A percentile compares a stretch with the other conserved stretches of the same genome.
These are phyloP conservation scores for Mesorhabditis belari DNA, from an alignment of 2,888 invertebrate species.

Conservation along the genomic window DNA sequence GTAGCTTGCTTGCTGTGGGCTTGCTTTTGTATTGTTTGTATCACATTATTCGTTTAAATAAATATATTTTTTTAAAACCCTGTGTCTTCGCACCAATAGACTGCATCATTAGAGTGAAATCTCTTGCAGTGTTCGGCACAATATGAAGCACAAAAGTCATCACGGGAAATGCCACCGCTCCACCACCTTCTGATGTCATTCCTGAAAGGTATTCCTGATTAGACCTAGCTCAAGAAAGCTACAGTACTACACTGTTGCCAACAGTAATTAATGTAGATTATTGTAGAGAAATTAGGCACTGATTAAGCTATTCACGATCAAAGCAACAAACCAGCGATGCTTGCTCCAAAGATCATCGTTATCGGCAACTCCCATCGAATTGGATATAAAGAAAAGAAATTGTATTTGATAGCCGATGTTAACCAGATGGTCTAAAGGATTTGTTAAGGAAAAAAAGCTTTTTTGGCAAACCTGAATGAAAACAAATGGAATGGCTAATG, in stretches of 20 bases:
- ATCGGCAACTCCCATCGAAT: constrained; percentile 51
- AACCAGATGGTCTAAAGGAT: constrained; percentile 41
- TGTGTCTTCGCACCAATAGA: constrained; percentile 27
- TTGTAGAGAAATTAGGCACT: not conserved
- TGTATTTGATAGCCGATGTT: constrained; percentile 40
- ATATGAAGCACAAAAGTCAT: constrained; percentile 47
- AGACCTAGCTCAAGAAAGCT: too few relatives aligned
- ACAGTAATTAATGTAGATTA: too few relatives aligned
- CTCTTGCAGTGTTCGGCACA: constrained; percentile 37
- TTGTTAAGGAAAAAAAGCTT: not conserved
- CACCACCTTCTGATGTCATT: constrained; percentile 49
- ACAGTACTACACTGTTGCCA: too few relatives aligned
- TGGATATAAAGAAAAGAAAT: constrained; percentile 42
- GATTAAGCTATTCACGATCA: too few relatives aligned
- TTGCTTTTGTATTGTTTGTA: too few relatives aligned
- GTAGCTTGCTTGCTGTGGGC: too few relatives aligned
- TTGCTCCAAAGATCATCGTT: constrained; percentile 52
- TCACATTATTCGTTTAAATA: too few relatives aligned
- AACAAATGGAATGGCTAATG: constrained; percentile 34
- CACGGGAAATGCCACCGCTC: constrained; percentile 48
- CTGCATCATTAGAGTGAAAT: constrained; percentile 48
- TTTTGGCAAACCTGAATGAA: constrained; percentile 32
- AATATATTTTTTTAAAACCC: not conserved
- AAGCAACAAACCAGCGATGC: constrained; percentile 39
- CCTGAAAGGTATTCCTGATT: too few relatives aligned